Evolutionary conservation across 2,113 vertebrate genomes (phyloP), one percentile per base, ranked within the genome.

Genomic region (Cairina moschata): DNA sequence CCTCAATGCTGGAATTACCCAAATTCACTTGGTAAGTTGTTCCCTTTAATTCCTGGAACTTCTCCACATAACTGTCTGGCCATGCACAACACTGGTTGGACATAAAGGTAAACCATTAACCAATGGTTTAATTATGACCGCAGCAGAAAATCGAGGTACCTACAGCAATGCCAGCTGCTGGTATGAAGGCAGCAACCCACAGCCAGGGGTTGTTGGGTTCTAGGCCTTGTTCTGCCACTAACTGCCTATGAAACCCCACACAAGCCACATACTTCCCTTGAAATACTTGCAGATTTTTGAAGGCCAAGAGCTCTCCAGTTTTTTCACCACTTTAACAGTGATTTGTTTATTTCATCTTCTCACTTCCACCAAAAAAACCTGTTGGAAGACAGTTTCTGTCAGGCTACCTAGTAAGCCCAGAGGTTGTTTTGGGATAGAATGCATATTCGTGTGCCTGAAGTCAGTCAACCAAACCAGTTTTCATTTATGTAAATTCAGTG

Each of bases 51-150:
- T 94, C 66, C 80, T 79, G 74, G 86, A 95, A 92, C 69, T 87
- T 73, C 26, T 58, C 16, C 67, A 58, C 65, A 17, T 48, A 90
- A 59, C 34, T 11, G 23, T 48, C 48, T 77, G 62, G 48, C 79
- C 38, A 7, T 26, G 34, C 80, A 58, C 65, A 71, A 1, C 34
- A 8, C 34, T 81, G 34, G 44, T 88, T 89, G 74, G 66, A 92
- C 59, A 17, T 60, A 66, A 82, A 87, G 44, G 88, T 84, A 75
- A 71, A 95, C 91, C 21, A 79, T 87, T 95, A 95, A 96, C 80
- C 44, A 48, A 0, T 34, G 46, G 23, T 78, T 88, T 95, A 59
- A 48, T 86, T 94, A 63, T 92, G 66, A 65, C 77, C 9, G 1
- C 2, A 71, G 73, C 40, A 92, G 86, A 91, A 92, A 76, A 36